phyloP scores from a whole-genome alignment of 1,140 invertebrate species.

The Drosophila insularis region DNA sequence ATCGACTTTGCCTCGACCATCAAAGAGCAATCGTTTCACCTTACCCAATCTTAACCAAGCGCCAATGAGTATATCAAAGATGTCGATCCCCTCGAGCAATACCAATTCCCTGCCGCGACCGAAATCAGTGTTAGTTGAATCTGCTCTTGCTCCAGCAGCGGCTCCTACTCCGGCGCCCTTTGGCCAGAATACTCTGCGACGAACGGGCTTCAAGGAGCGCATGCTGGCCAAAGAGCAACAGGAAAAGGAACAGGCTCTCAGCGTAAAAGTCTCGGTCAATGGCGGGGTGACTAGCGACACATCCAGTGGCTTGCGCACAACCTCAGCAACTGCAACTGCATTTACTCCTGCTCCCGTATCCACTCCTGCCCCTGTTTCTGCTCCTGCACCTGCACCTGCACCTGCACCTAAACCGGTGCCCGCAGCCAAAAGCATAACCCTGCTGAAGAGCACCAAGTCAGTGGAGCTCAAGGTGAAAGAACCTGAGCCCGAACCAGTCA shows the following conservation, averaged over 20 bases:
- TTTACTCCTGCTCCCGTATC: neutral
- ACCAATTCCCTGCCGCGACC: slow-evolving; percentile 52
- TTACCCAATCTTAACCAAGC: slow-evolving; percentile 35
- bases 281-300: slow-evolving; percentile 8
- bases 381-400: neutral
- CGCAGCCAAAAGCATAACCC: slow-evolving; percentile 27
- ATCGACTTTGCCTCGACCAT: slow-evolving; percentile 64
- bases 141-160: neutral
- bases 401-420: slow-evolving; percentile 17
- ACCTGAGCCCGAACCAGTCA: slow-evolving; percentile 26
- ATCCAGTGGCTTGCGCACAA: slow-evolving; percentile 1
- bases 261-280: slow-evolving; percentile 46
- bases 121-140: slow-evolving; percentile 41
- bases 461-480: slow-evolving; percentile 59
- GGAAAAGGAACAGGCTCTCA: slow-evolving; percentile 57
- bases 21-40: slow-evolving; percentile 65
- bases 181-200: slow-evolving; percentile 72
- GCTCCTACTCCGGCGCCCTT: slow-evolving; percentile 55
- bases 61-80: neutral
- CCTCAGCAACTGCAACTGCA: too few species aligned
- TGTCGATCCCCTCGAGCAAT: neutral
- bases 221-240: slow-evolving; percentile 71
- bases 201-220: slow-evolving; percentile 79
- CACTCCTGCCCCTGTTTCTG: slow-evolving; percentile 15
- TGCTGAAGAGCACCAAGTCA: slow-evolving; percentile 55